Conservation (phyloP, 2,797 vertebrate genomes). For the Sparus aurata region DNA sequence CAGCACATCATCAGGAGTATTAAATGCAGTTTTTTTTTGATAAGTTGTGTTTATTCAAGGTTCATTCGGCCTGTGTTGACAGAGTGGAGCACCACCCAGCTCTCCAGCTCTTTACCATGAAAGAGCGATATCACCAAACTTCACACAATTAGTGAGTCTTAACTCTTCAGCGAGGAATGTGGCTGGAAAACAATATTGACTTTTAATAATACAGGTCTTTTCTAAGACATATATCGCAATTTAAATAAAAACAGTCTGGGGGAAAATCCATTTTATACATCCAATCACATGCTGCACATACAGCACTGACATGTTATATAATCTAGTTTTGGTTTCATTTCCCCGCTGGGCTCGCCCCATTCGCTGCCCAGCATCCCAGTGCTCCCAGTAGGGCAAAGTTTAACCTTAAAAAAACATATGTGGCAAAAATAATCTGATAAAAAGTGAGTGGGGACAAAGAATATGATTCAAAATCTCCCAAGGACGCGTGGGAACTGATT, state of each 20-base stretch:
- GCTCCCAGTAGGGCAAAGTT: no score
- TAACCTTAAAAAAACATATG: not conserved
- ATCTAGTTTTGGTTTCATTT: slow-evolving; percentile 8
- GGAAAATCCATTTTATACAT: not conserved
- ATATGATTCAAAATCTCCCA: not conserved
- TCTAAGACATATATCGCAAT: not conserved
- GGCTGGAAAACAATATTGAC: not conserved
- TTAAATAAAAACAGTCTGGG: not conserved
- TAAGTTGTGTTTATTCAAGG: not conserved
- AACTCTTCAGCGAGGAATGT: not conserved
- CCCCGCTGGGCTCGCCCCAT: not conserved
- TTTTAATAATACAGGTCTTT: not conserved
- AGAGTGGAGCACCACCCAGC: not conserved
- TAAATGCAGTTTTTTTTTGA: not conserved
- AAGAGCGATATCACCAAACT: not conserved
- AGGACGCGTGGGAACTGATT: not conserved
- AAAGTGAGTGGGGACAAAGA: not conserved
- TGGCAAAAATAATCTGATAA: not conserved
- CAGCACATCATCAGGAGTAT: not conserved
- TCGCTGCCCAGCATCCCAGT: not conserved
- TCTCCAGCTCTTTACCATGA: not conserved
- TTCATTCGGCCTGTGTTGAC: slow-evolving; percentile 5
- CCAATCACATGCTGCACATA: not conserved
- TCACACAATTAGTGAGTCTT: not conserved
- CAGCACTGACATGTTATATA: not conserved